These are phyloP conservation scores for Melanchra persicariae DNA, from an alignment of 2,888 invertebrate species.

Conservation along the genomic window DNA sequence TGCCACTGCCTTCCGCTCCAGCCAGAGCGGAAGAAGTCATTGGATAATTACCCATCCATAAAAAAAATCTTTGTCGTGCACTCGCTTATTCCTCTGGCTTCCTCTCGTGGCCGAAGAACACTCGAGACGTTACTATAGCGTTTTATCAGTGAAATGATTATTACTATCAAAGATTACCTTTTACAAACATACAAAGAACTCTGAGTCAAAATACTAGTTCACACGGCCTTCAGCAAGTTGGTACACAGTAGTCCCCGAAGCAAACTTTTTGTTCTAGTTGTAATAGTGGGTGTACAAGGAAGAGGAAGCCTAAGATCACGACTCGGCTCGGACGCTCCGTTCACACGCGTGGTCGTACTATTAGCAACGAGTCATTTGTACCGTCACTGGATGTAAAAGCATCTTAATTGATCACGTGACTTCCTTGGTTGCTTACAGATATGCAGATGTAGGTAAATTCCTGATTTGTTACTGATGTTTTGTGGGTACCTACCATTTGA, in stretches of 20 bases:
- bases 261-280: slow-evolving; percentile 74
- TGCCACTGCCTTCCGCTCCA: too few relatives aligned
- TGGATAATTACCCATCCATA: too few relatives aligned
- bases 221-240: slow-evolving; percentile 50
- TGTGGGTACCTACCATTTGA: slow-evolving; percentile 22
- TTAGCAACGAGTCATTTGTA: slow-evolving; percentile 77
- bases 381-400: slow-evolving; percentile 55
- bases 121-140: neutral
- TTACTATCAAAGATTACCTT: neutral
- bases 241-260: slow-evolving; percentile 62
- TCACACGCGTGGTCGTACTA: slow-evolving; percentile 78
- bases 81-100: neutral
- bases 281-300: slow-evolving; percentile 67
- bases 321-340: slow-evolving; percentile 71
- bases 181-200: neutral
- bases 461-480: slow-evolving; percentile 56
- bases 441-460: slow-evolving; percentile 37
- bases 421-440: slow-evolving; percentile 41
- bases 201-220: slow-evolving; percentile 45
- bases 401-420: slow-evolving; percentile 62
- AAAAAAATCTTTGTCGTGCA: neutral
- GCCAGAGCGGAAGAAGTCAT: too few relatives aligned
- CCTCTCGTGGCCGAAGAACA: too few relatives aligned
- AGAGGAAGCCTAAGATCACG: slow-evolving; percentile 79
- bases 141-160: neutral